Evolutionary conservation across 2,888 invertebrate species (phyloP).

Genomic region (Periphyllus acericola): DNA sequence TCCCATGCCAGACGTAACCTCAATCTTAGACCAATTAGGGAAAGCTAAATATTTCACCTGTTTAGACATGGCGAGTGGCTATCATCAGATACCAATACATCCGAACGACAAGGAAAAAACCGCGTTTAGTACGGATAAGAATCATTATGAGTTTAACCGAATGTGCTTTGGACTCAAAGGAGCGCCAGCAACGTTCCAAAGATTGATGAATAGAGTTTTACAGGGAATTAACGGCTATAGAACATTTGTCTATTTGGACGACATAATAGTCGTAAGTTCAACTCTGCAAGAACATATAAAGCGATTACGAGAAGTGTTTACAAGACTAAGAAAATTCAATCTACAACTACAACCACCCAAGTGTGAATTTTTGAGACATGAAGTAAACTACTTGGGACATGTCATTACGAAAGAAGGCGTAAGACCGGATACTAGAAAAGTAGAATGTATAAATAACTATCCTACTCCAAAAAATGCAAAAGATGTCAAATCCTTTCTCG

Average conservation of each 20-base stretch:
- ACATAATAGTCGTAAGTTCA: constrained; percentile 63
- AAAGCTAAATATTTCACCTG: too few species aligned
- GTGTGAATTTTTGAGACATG: constrained; percentile 40
- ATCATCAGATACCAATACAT: too few species aligned
- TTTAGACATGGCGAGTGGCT: too few species aligned
- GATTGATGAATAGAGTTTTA: too few species aligned
- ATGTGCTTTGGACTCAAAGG: neutral
- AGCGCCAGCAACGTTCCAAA: neutral
- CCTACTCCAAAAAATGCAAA: too few species aligned
- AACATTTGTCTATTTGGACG: constrained; percentile 63
- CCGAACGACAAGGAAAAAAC: too few species aligned
- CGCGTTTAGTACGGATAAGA: neutral
- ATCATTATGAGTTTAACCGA: neutral
- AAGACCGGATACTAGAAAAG: constrained; percentile 57
- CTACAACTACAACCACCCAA: too few species aligned
- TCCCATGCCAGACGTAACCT: too few species aligned
- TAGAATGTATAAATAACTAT: too few species aligned
- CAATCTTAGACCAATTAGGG: too few species aligned
- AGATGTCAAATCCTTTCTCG: too few species aligned
- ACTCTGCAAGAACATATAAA: constrained; percentile 43
- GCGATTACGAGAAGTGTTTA: constrained; percentile 48
- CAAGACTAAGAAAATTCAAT: too few species aligned
- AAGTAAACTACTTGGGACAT: constrained; percentile 62
- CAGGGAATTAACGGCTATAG: neutral
- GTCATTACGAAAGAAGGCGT: constrained; percentile 61